Evolutionary conservation across 2,113 vertebrate species (phyloP), one percentile per base, ranked within the genome.

Genomic region (Andinoacara biseriatus): DNA sequence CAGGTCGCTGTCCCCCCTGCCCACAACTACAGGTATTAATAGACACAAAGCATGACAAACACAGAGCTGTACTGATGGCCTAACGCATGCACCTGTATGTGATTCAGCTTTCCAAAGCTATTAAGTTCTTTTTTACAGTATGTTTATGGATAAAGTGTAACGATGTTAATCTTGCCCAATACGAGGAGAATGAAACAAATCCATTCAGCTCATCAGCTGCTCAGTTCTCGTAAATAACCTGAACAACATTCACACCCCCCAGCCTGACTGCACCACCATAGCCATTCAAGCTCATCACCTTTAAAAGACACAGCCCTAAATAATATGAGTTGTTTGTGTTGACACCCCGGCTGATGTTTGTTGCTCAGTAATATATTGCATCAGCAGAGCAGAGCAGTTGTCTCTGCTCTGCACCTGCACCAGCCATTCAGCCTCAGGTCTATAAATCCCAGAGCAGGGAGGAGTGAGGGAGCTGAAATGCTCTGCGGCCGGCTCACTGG

Each of bases 351-450:
- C 90, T 90, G 88, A 83, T 90, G 89, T 93, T 92, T 84, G 92
- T 88, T 84, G 88, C 88, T 65, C 60, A 4, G 86, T 93, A 92
- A 93, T 91, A 92, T 92, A 91, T 86, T 86, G 85, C 90, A 81
- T 54, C 58, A 72, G 83, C 84, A 58, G 81, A 91, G 87, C 82
- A 72, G 82, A 91, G 86, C 91, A 94, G 91, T 93, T 93, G 92
- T 93, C 92, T 87, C 84, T 57, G 79, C 56, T 84, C 77, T 92
- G 88, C 94, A 94, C 92, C 91, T 93, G 93, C 87, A 93, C 74
- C 83, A 89, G 83, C 87, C 90, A 61, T 87, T 90, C 92, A 90
- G 72, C 67, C 83, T 78, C 54, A 86, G 83, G 82, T 90, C 90
- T 75, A 93, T 95, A 94, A 95, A 95, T 94, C 89, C 82, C 86